Conservation (phyloP, 2,888 invertebrate species). For the Lysandra coridon region DNA sequence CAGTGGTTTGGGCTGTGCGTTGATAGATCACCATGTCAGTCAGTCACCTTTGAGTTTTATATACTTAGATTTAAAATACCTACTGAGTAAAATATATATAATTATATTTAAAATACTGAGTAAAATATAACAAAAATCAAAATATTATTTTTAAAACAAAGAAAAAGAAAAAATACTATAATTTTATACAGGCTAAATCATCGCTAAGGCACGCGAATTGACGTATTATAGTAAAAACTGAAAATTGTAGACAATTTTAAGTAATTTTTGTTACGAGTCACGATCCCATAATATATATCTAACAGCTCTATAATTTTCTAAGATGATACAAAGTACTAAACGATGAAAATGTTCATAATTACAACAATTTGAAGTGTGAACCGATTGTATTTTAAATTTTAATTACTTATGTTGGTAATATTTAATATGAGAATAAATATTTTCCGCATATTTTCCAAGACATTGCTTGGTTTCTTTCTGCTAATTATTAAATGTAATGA, state of each 20-base stretch:
- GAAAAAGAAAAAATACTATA: background rate
- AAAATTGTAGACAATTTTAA: background rate
- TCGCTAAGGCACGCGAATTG: background rate
- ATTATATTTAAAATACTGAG: no score
- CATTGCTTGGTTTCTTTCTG: background rate
- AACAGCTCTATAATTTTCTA: background rate
- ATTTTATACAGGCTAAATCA: no score
- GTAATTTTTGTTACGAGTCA: background rate
- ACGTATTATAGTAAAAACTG: background rate
- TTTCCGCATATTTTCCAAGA: constrained; percentile 9
- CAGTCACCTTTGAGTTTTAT: no score
- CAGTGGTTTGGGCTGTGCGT: no score
- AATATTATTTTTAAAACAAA: background rate
- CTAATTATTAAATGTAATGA: background rate
- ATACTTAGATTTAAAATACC: no score
- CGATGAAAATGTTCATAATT: background rate
- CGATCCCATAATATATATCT: background rate
- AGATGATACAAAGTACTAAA: background rate
- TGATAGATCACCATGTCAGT: no score
- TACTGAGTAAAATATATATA: background rate
- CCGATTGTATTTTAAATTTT: background rate
- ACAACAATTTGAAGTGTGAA: background rate
- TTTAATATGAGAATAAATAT: background rate
- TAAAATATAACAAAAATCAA: background rate
- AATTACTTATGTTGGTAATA: background rate